Percentiles rank a stretch among this genome's conserved stretches.
These are phyloP conservation scores for Ivindomyrus marchei DNA, from an alignment of 2,113 vertebrate genomes.

Conservation along the genomic window DNA sequence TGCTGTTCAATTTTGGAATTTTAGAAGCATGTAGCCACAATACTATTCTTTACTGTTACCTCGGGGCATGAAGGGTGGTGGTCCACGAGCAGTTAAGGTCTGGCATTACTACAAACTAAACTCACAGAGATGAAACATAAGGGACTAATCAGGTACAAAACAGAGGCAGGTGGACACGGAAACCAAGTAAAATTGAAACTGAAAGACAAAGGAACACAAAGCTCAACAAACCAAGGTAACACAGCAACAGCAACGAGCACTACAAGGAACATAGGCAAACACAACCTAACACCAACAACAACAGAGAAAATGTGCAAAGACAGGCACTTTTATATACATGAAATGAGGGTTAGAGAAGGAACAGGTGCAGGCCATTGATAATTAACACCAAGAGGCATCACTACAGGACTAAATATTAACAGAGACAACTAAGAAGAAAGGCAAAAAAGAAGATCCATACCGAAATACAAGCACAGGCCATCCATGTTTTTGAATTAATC, in stretches of 20 bases:
- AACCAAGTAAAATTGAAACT: background rate
- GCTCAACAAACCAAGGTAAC: background rate
- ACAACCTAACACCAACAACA: background rate
- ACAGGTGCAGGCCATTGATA: background rate
- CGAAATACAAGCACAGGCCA: background rate
- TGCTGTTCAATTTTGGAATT: background rate
- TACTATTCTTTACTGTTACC: background rate
- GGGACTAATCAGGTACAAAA: background rate
- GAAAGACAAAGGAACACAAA: background rate
- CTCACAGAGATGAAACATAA: background rate
- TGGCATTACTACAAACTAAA: background rate
- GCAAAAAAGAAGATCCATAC: background rate
- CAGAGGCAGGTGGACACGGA: background rate
- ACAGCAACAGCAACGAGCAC: background rate
- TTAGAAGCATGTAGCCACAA: background rate
- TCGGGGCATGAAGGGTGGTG: background rate
- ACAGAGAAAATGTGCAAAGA: background rate
- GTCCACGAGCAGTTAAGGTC: background rate
- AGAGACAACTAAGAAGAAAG: background rate
- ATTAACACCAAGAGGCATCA: background rate
- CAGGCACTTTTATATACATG: background rate
- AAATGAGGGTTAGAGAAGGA: background rate
- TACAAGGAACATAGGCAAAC: background rate
- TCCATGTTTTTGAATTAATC: background rate
- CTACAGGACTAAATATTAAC: background rate